phyloP scores from a whole-genome alignment of 2,888 invertebrate species.

The Trachelus tabidus region DNA sequence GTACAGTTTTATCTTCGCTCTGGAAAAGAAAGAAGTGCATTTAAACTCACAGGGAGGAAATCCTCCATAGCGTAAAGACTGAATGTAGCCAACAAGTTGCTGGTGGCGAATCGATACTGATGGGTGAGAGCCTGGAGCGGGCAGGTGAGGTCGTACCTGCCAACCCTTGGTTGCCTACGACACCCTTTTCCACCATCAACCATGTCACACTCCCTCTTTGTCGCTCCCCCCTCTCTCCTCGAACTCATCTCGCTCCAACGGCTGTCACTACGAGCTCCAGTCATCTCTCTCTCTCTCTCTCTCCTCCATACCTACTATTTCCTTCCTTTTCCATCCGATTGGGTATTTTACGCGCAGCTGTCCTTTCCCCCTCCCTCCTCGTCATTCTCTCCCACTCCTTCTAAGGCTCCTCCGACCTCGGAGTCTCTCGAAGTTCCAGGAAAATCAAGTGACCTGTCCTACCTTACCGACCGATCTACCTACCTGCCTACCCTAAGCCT shows the following conservation, averaged over 20 bases:
- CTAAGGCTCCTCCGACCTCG: conserved; percentile 14
- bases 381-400: conserved; percentile 3
- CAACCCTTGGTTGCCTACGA: conserved; percentile 22
- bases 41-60: too few species aligned
- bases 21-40: too few species aligned
- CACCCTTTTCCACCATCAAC: conserved; percentile 16
- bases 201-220: conserved; percentile 8
- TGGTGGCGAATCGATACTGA: conserved; percentile 63
- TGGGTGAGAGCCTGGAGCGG: conserved; percentile 46
- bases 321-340: conserved; percentile 7
- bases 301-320: conserved; percentile 16
- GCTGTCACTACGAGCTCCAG: conserved; percentile 18
- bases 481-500: conserved; percentile 18
- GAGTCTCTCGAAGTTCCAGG: background rate
- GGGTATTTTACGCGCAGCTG: background rate
- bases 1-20: too few species aligned
- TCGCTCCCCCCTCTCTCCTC: conserved; percentile 14
- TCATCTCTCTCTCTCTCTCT: conserved; percentile 1
- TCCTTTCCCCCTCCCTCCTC: conserved; percentile 5
- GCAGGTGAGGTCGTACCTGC: conserved; percentile 45
- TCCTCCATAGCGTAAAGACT: conserved; percentile 11
- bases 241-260: background rate
- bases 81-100: conserved; percentile 62
- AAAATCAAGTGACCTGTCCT: conserved; percentile 7
- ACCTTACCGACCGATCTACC: conserved; percentile 15